phyloP scores from a whole-genome alignment of 53 echinoderm and acorn worm species.

The Actinopyga echinites region DNA sequence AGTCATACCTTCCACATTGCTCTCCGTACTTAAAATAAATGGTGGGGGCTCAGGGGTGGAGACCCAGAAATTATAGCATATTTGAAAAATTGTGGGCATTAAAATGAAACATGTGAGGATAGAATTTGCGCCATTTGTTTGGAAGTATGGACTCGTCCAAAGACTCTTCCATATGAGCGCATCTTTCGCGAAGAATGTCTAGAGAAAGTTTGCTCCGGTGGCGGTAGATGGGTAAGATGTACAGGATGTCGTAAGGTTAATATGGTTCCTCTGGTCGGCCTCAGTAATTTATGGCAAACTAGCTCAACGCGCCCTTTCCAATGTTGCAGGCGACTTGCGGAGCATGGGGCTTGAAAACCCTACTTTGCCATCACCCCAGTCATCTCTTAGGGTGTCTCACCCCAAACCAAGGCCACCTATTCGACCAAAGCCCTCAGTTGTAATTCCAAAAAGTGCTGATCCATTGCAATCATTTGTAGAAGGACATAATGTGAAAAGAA shows the following conservation, averaged over 20 bases:
- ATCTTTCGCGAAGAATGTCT: background rate
- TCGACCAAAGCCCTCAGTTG: no score
- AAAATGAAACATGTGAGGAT: no score
- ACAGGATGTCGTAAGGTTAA: background rate
- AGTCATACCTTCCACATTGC: no score
- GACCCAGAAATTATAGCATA: no score
- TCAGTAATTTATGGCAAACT: background rate
- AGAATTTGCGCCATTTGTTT: background rate
- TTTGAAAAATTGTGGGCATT: no score
- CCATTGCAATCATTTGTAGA: background rate
- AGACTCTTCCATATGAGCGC: background rate
- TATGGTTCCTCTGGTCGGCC: background rate
- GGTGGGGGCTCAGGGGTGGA: no score
- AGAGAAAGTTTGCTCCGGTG: background rate
- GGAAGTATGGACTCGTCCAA: background rate
- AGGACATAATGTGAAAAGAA: background rate
- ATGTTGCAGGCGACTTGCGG: background rate
- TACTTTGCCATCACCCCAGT: no score
- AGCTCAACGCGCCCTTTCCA: background rate
- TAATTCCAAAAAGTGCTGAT: background rate
- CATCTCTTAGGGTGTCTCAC: no score
- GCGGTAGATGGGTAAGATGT: background rate
- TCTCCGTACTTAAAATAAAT: no score
- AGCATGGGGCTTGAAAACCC: background rate
- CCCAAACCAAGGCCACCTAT: no score